phyloP scores from a whole-genome alignment of 2,113 vertebrate genomes.

The Rutilus rutilus region DNA sequence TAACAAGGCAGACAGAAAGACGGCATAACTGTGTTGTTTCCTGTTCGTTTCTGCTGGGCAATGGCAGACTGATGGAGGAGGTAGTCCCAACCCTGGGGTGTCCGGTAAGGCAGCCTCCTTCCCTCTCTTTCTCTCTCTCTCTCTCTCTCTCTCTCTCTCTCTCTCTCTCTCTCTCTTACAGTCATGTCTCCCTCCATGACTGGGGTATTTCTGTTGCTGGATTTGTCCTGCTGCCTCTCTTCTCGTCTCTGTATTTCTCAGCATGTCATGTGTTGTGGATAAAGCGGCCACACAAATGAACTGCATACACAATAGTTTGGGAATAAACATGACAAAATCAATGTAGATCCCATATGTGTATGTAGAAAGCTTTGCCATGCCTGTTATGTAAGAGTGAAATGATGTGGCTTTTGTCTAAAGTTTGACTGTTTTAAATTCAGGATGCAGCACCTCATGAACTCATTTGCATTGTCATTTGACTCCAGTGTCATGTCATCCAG shows the following conservation, averaged over 20 bases:
- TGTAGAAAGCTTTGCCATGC: constrained; percentile 13
- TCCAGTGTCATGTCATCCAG: background rate
- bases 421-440: constrained; percentile 10
- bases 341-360: background rate
- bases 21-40: constrained; percentile 92
- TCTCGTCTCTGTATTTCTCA: constrained; percentile 30
- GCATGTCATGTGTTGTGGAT: constrained; percentile 36
- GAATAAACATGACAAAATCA: constrained; percentile 2
- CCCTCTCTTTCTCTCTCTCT: constrained; percentile 47
- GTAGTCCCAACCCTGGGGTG: constrained; percentile 91
- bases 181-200: background rate
- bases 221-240: constrained; percentile 30
- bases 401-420: constrained; percentile 6
- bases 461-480: constrained; percentile 13
- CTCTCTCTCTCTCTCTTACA: background rate
- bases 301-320: background rate
- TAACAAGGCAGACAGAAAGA: background rate
- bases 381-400: constrained; percentile 18
- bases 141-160: background rate
- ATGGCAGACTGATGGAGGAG: constrained; percentile 98
- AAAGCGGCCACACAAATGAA: background rate
- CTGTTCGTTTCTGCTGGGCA: constrained; percentile 96
- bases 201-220: background rate
- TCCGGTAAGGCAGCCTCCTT: constrained; percentile 88
- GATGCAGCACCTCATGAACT: constrained; percentile 23